A percentile compares a stretch with the other conserved stretches of the same genome.
Evolutionary conservation across 2,797 vertebrate species (phyloP).

Genomic region (Channallabes apus): DNA sequence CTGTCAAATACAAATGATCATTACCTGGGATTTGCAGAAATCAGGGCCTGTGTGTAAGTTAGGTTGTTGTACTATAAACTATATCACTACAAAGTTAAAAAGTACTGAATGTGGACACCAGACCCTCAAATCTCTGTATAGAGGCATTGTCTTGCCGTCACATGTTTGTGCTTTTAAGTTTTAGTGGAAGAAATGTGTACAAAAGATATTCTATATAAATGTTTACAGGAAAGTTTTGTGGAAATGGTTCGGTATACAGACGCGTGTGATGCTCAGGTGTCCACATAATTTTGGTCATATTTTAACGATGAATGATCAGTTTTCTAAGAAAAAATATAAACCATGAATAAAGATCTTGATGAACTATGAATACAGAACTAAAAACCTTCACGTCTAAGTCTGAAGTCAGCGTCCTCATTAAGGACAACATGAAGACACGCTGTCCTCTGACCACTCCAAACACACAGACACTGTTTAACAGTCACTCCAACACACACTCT

Average conservation of each 20-base stretch:
- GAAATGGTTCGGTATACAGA: neutral
- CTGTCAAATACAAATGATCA: neutral
- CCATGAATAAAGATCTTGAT: neutral
- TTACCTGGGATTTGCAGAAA: neutral
- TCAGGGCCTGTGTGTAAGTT: neutral
- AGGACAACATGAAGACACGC: neutral
- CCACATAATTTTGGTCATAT: neutral
- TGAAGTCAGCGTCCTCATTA: neutral
- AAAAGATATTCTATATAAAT: neutral
- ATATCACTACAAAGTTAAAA: no score
- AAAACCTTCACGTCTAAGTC: neutral
- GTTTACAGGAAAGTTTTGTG: neutral
- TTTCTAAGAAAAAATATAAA: no score
- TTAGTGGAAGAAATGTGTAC: neutral
- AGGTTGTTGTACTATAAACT: neutral
- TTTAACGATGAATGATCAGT: neutral
- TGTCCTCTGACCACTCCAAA: neutral
- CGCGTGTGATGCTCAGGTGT: neutral
- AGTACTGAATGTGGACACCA: no score
- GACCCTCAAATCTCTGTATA: neutral
- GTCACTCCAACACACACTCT: neutral
- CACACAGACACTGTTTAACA: constrained; percentile 10
- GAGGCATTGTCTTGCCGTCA: neutral
- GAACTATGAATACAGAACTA: neutral
- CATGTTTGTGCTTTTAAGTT: neutral